Base-by-base conservation (phyloP, 2,888 invertebrate species). In the Thera britannica region DNA sequence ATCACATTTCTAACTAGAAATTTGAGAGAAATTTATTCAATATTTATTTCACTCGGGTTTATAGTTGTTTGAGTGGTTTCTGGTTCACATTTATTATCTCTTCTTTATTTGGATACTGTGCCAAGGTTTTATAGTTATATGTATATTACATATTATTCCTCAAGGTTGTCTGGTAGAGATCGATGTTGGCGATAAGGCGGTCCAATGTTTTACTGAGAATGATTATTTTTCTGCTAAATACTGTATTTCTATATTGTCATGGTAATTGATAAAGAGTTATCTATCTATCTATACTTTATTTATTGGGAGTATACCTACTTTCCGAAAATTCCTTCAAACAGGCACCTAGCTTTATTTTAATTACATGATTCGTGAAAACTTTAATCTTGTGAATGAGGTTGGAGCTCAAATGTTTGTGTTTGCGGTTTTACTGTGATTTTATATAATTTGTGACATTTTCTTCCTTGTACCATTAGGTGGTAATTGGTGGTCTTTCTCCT, bases 401-500 rank as follows among this genome's bases (percentile, higher is more conserved):
- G 2, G 9, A 3, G 2, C 9, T 2, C 2, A 44, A 44, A 44
- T 44, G 6, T 2, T 7, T 2, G 6, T 7, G 2, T 44, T 44
- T 44, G 44, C 8, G 2, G 44, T 44, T 34, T 52, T 34, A 52
- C 7, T 34, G 7, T 52, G 34, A 8, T 34, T 8, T 23, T 44
- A 2, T 7, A 7, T 23, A 52, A 4, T 52, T 34, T 34, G 52
- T 51, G 51, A 51, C 23, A 7, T 23, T 23, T 2, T 56, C 5
- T 67, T 52, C 7, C 59, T 12, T 58, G 36, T 57, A 36, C 65
- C 56, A 55, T 35, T 41, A 93, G 93, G 91, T 93, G 38, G 83
- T 93, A 55, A 83, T 97, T 38, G 94, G 95, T 12, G 96, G 96
- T 65, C 89, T 97, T 11, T 89, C 94, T 5, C 96, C 97, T 0